A percentile compares a stretch with the other conserved stretches of the same genome.
phyloP scores from a whole-genome alignment of 2,888 invertebrate genomes.

The Chymomyza amoena region DNA sequence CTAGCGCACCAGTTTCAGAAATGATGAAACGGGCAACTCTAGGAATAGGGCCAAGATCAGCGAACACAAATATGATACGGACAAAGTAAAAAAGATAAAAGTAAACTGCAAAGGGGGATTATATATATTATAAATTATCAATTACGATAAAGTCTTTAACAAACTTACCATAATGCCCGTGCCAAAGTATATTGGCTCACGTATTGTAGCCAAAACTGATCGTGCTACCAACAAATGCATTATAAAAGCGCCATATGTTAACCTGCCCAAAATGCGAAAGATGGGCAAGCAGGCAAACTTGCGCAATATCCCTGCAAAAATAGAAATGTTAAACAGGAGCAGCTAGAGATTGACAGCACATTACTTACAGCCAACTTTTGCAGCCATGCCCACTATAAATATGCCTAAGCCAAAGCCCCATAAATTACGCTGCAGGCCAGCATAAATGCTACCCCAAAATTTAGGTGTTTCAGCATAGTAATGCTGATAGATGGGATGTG shows the following conservation, averaged over 20 bases:
- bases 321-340: background rate
- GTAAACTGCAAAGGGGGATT: constrained; percentile 55
- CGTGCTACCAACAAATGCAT: constrained; percentile 68
- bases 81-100: constrained; percentile 64
- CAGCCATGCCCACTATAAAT: constrained; percentile 71
- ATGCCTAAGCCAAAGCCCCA: constrained; percentile 76
- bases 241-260: constrained; percentile 75
- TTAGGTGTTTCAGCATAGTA: constrained; percentile 63
- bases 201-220: constrained; percentile 60
- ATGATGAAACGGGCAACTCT: constrained; percentile 71
- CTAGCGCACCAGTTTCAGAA: constrained; percentile 64
- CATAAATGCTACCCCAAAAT: constrained; percentile 77
- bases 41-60: constrained; percentile 67
- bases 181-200: constrained; percentile 72
- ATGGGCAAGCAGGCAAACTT: constrained; percentile 73
- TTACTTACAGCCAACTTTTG: constrained; percentile 76
- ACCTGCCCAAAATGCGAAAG: constrained; percentile 72
- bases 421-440: constrained; percentile 75
- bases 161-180: constrained; percentile 69
- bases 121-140: background rate
- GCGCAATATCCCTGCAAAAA: constrained; percentile 61
- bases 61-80: constrained; percentile 66
- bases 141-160: background rate
- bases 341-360: background rate
- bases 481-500: constrained; percentile 73